phyloP scores from a whole-genome alignment of 2,797 vertebrate species.

The Paedocypris micromegethes region DNA sequence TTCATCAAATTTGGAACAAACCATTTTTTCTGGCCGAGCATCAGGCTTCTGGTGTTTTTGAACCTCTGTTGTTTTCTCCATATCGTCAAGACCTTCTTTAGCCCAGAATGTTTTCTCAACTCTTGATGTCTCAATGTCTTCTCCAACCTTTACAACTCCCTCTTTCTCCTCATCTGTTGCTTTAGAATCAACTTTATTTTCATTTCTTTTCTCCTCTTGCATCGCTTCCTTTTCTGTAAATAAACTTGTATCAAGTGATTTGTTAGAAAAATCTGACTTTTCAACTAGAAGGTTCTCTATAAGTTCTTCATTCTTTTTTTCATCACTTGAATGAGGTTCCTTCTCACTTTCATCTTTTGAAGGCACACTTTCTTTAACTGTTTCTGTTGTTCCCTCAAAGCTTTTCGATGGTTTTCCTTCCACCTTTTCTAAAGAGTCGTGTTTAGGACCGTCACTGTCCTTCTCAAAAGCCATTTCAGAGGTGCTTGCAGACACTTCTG shows the following conservation, averaged over 20 bases:
- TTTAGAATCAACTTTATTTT: slow-evolving; percentile 38
- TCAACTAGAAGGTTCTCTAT: slow-evolving; percentile 39
- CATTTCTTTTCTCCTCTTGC: slow-evolving; percentile 48
- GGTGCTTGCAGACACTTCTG: slow-evolving; percentile 36
- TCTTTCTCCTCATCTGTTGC: slow-evolving; percentile 34
- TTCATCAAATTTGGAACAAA: slow-evolving; percentile 15
- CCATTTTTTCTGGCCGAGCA: slow-evolving; percentile 24
- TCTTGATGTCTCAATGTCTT: slow-evolving; percentile 19
- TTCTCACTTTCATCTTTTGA: slow-evolving; percentile 28
- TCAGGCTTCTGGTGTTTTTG: slow-evolving; percentile 40
- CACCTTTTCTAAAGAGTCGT: slow-evolving; percentile 40
- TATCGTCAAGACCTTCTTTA: slow-evolving; percentile 27
- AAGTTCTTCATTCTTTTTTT: slow-evolving; percentile 49
- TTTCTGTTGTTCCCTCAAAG: slow-evolving; percentile 51
- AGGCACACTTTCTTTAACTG: slow-evolving; percentile 43
- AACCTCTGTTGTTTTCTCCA: slow-evolving; percentile 27
- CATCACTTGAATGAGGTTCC: slow-evolving; percentile 36
- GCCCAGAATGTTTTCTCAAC: slow-evolving; percentile 18
- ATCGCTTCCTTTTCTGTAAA: slow-evolving; percentile 44
- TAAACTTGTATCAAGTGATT: slow-evolving; percentile 59
- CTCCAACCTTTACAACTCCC: slow-evolving; percentile 18
- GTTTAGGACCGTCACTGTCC: slow-evolving; percentile 47
- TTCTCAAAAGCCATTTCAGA: slow-evolving; percentile 43
- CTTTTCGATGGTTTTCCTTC: slow-evolving; percentile 44
- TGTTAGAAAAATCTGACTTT: slow-evolving; percentile 51